Evolutionary conservation across 2,113 vertebrate genomes (phyloP), one percentile per base, ranked within the genome.

Genomic region (Laterallus jamaicensis): DNA sequence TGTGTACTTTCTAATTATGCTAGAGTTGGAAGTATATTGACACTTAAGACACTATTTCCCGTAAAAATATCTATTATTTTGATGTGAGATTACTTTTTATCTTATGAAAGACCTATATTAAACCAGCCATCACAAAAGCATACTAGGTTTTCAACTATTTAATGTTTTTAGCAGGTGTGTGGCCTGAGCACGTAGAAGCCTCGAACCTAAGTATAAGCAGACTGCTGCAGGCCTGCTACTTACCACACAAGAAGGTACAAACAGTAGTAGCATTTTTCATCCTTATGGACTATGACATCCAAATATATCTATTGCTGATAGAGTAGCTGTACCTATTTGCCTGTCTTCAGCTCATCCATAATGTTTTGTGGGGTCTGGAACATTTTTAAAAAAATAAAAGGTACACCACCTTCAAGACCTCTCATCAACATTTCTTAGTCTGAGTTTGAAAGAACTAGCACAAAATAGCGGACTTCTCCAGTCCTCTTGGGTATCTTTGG

Each of bases 331-430:
- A 70, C 16, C 35, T 92, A 5, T 63, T 18, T 55, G 31, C 60
- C 26, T 19, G n/a, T 32, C 26, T 37, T 70, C 50, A 91, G 64
- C 2, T 47, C 3, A 2, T 9, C 37, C 12, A 15, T 17, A 50
- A 31, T 5, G 6, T 58, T 79, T 40, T 49, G 5, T 1, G 4
- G 19, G 5, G 6, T 10, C 2, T 3, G 49, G 49, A 49, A 22
- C 32, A 22, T 31, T 14, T 24, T 22, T 54, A 66, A 12, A 16
- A 16, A 35, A 69, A 39, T 17, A 26, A 21, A 70, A 85, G 16
- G 7, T 35, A 78, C 17, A 35, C 9, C 17, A 35, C 9, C 10
- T 86, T 7, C 37, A n/a, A 88, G 92, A 82, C 11, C 49, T 42
- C 31, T 62, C 32, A 47, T 5, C 21, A 35, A 10, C 26, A 5